Base-by-base conservation (phyloP, 2,797 vertebrate genomes). In the Glyptemys insculpta region DNA sequence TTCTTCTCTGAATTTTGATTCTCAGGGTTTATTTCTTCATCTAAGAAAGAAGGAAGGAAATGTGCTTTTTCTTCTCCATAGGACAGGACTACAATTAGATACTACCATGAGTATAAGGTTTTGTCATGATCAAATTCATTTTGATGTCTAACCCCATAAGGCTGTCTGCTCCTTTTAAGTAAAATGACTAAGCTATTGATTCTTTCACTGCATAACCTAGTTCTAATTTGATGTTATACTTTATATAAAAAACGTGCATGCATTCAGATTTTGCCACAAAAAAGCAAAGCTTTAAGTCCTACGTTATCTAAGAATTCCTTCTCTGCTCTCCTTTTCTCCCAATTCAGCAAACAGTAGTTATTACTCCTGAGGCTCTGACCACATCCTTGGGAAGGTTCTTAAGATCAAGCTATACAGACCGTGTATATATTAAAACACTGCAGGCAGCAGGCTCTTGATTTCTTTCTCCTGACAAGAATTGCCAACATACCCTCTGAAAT, bases 181-280 rank as follows among this genome's bases (percentile, higher is more conserved):
- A 93, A 98, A 98, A 98, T 98, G 98, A 98, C 98, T 98, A 98
- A 98, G 98, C 97, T 98, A 97, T 97, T 91, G 95, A 97, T 96
- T 97, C 92, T 94, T 91, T 94, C 94, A 95, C 94, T 97, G 98
- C 98, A 98, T 97, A 97, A 96, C 91, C 91, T 87, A 92, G 84
- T 97, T 97, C 86, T 97, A 82, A 94, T 98, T 96, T 90, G 97
- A 90, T 95, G 90, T 88, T 95, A 94, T 23, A 83, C 65, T 85
- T 83, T 95, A 94, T 49, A 91, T 92, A 88, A 94, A 92, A 97
- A 88, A 90, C 98, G 96, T 97, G 97, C 89, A 97, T 94, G 93
- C 86, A 92, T 96, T 88, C 89, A 91, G 87, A 95, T 7, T 68
- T 86, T 94, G 92, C 88, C 93, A 92, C 96, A 97, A 85, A 94